phyloP scores from a whole-genome alignment of 2,797 vertebrate species.

The Leptodactylus fallax region DNA sequence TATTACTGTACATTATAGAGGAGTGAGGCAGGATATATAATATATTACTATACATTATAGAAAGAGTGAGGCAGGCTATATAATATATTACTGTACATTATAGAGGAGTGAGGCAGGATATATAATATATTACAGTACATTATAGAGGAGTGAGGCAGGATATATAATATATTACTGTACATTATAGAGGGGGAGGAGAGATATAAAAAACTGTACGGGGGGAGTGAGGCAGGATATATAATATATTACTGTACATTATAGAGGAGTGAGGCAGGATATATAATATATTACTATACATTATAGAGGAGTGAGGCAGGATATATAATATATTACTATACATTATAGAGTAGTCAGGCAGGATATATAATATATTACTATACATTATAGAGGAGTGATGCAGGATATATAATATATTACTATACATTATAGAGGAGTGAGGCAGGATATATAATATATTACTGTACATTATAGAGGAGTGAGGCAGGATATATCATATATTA shows the following conservation, averaged over 20 bases:
- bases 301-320: neutral
- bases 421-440: neutral
- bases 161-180: neutral
- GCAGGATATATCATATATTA: neutral
- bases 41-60: neutral
- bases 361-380: neutral
- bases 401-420: neutral
- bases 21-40: neutral
- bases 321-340: neutral
- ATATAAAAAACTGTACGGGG: no score
- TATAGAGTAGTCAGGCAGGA: neutral
- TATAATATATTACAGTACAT: neutral
- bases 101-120: neutral
- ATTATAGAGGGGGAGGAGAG: neutral
- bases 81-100: neutral
- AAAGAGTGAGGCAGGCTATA: neutral
- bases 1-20: no score
- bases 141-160: neutral
- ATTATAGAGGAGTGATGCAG: neutral
- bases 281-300: neutral
- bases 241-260: neutral
- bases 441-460: no score
- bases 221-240: neutral
- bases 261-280: neutral
- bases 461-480: neutral